Conservation (phyloP, 2,113 vertebrate genomes). For the Elachura formosa region DNA sequence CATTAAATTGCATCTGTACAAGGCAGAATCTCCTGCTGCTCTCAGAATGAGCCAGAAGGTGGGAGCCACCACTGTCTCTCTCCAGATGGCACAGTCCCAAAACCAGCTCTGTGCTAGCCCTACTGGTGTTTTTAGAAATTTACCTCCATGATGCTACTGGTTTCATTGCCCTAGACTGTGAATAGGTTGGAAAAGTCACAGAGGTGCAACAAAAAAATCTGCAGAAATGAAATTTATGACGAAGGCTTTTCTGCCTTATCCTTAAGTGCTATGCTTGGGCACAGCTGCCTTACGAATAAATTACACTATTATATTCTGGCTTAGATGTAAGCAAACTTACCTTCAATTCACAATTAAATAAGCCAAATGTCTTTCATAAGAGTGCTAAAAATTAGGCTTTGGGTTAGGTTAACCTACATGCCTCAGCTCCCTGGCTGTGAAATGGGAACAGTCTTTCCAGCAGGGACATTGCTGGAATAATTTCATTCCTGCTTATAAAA, state of each 20-base stretch:
- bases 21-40: slow-evolving; percentile 44
- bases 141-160: neutral
- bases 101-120: slow-evolving; percentile 4
- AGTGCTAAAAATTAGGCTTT: neutral
- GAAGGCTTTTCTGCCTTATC: neutral
- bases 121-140: slow-evolving; percentile 14
- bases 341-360: neutral
- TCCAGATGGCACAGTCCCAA: slow-evolving; percentile 50
- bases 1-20: slow-evolving; percentile 53
- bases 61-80: neutral
- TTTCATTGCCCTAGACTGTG: neutral
- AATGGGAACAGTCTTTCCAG: slow-evolving; percentile 17
- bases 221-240: neutral
- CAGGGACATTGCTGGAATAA: neutral
- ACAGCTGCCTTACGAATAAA: neutral
- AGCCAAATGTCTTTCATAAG: neutral
- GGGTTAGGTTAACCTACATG: neutral
- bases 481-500: slow-evolving; percentile 20
- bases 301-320: neutral
- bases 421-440: neutral
- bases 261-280: neutral
- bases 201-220: neutral
- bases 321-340: neutral
- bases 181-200: neutral
- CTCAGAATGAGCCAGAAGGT: slow-evolving; percentile 52